These are phyloP conservation scores for Tetragonisca angustula DNA, from an alignment of 2,888 invertebrate genomes.

Conservation along the genomic window DNA sequence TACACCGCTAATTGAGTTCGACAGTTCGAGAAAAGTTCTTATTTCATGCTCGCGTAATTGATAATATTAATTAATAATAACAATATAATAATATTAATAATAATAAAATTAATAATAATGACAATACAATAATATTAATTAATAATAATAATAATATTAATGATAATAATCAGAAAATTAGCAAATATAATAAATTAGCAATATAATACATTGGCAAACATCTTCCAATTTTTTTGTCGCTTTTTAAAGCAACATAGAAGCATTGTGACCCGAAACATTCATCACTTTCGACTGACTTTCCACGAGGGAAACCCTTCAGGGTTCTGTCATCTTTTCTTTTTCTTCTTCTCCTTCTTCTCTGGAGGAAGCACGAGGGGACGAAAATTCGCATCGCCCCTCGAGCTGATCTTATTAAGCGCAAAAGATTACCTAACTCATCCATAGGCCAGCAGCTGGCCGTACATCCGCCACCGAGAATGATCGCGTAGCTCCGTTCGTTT, in stretches of 20 bases:
- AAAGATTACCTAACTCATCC: conserved; percentile 6
- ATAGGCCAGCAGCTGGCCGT: not conserved
- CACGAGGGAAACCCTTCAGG: not conserved
- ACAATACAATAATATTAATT: too few species aligned
- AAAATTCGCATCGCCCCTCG: not conserved
- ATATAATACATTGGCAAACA: too few species aligned
- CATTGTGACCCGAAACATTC: too few species aligned
- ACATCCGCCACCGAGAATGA: conserved; percentile 37
- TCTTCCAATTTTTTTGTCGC: too few species aligned
- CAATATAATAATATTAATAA: too few species aligned
- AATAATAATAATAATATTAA: too few species aligned
- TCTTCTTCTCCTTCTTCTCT: not conserved
- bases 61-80: too few species aligned
- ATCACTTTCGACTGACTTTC: not conserved
- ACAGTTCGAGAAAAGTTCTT: not conserved
- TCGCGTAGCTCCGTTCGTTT: conserved; percentile 41
- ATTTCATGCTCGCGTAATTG: too few species aligned
- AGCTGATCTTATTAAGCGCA: conserved; percentile 14
- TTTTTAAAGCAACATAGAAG: too few species aligned
- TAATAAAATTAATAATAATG: too few species aligned
- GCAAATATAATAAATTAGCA: too few species aligned
- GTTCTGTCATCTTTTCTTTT: not conserved
- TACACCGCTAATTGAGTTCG: not conserved
- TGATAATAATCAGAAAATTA: too few species aligned
- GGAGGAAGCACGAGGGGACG: not conserved